Base-by-base conservation (phyloP, 2,888 invertebrate species). In the Nemapogon koenigi region DNA sequence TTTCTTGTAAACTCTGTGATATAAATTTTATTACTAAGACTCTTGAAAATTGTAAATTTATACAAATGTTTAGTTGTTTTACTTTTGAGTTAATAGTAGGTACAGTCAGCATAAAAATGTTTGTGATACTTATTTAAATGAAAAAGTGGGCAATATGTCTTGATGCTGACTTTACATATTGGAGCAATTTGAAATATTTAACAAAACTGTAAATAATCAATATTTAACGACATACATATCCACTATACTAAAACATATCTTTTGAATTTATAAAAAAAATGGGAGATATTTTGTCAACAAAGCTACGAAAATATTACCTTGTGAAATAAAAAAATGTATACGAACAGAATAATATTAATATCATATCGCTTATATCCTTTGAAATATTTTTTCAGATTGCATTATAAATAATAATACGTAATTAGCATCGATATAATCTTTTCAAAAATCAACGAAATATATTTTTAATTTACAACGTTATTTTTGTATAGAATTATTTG, bases 1-100 rank as follows among this genome's bases (percentile, higher is more conserved):
- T 51, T 62, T 72, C 65, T 69, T 75, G 72, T 78, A 73, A 65
- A 69, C 71, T 76, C 78, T 78, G 78, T 78, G 78, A 78, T 78
- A 78, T 76, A 78, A n/a, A n/a, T n/a, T 76, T 73, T 78, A 76
- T 71, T 69, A 62, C 76, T 76, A 78, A 73, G 63, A 62, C 52
- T 46, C 43, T 58, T 75, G 70, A 72, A 73, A 59, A 71, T 67
- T 60, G 50, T 58, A 61, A 51, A 59, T 46, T 66, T 10, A 10
- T 31, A 31, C 11, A 8, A 14, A 16, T 16, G 17, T 31, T 31
- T 4, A 22, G 22, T 10, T 22, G 10, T 22, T 10, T 6, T 7
- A 22, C 22, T 22, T 22, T 22, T 22, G 6, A 7, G 22, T 22
- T 22, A 22, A 22, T 22, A 22, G n/a, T n/a, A n/a, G n/a, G n/a